These are phyloP conservation scores for Penaeus chinensis DNA, from an alignment of 1,140 invertebrate species.

Conservation along the genomic window DNA sequence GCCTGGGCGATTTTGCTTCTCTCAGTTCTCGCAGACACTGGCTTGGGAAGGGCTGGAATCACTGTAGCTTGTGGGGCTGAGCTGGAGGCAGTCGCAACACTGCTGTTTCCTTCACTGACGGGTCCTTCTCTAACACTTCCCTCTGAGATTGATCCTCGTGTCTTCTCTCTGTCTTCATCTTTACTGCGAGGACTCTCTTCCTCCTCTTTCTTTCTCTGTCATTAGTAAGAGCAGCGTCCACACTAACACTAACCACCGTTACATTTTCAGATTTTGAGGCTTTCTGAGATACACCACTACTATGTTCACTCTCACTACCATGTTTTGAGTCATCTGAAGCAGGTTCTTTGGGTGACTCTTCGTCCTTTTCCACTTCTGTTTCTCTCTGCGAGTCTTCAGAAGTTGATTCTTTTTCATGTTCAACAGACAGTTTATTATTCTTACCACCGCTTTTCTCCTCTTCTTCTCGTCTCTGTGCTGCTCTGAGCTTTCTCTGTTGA, in stretches of 20 bases:
- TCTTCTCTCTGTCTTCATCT: constrained; percentile 7
- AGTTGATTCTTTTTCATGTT: constrained; percentile 48
- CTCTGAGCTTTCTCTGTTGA: constrained; percentile 53
- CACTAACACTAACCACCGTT: constrained; percentile 28
- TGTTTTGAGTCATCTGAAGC: constrained; percentile 37
- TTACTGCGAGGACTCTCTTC: constrained; percentile 5
- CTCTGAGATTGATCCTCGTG: neutral
- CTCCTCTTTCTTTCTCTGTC: neutral
- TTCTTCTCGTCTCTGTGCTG: constrained; percentile 50
- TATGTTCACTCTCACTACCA: constrained; percentile 46
- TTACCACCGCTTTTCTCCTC: constrained; percentile 29
- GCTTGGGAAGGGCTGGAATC: constrained; percentile 34
- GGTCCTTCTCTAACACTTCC: no score
- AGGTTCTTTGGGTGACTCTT: constrained; percentile 47
- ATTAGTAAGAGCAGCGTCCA: neutral
- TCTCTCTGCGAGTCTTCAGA: constrained; percentile 53
- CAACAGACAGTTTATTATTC: constrained; percentile 22
- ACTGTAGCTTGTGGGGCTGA: neutral
- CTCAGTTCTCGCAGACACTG: constrained; percentile 23
- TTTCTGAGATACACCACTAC: constrained; percentile 23
- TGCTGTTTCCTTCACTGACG: no score
- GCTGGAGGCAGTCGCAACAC: no score
- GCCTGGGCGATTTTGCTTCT: constrained; percentile 16
- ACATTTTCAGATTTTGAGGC: constrained; percentile 41
- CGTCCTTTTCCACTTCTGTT: constrained; percentile 34